These are phyloP conservation scores for Siphonodentalium dalli DNA, from an alignment of 2,888 invertebrate species.

Conservation along the genomic window DNA sequence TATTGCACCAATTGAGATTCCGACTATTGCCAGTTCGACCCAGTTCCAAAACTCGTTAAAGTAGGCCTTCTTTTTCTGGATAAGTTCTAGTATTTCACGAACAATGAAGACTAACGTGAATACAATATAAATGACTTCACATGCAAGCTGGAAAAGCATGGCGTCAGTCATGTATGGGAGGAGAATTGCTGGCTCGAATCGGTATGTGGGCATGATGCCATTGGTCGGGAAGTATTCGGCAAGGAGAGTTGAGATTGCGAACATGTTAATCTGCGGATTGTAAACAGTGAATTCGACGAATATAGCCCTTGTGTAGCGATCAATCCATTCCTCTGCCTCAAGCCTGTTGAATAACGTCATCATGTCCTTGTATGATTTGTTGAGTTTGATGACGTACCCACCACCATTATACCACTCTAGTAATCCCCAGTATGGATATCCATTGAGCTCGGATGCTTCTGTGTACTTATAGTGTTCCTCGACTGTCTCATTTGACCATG, in stretches of 20 bases:
- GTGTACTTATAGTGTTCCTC: too few species aligned
- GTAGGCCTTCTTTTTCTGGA: conserved; percentile 52
- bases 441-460: conserved; percentile 56
- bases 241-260: conserved; percentile 57
- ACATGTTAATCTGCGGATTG: conserved; percentile 65
- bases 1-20: conserved; percentile 55
- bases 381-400: conserved; percentile 66
- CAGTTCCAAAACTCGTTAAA: conserved; percentile 60
- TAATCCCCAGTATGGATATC: conserved; percentile 65
- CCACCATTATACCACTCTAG: conserved; percentile 66
- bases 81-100: conserved; percentile 53
- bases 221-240: conserved; percentile 60
- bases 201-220: conserved; percentile 53
- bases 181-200: conserved; percentile 62
- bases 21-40: conserved; percentile 55
- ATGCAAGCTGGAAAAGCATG: conserved; percentile 56
- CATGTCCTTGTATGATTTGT: conserved; percentile 49
- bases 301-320: conserved; percentile 67
- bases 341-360: conserved; percentile 56
- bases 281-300: conserved; percentile 69
- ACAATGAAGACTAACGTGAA: conserved; percentile 64
- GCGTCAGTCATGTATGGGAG: conserved; percentile 54
- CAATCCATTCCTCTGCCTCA: conserved; percentile 66
- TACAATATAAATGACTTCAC: conserved; percentile 50
- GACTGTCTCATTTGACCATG: too few species aligned